Conservation (phyloP, 1,140 invertebrate species). For the Lycorma delicatula region DNA sequence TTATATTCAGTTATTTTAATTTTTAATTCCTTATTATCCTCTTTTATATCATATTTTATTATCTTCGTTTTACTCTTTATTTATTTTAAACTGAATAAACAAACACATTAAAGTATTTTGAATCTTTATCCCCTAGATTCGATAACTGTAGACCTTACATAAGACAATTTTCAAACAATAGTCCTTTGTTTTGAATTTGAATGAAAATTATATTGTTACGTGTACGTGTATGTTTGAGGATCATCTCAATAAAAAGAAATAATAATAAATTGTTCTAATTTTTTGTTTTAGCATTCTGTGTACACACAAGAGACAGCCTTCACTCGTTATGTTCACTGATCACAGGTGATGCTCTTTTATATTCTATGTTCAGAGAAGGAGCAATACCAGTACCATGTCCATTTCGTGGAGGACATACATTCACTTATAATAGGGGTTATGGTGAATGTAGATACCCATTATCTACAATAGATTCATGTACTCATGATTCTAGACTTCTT, state of each 20-base stretch:
- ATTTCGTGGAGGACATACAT: conserved; percentile 66
- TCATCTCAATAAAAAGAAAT: background rate
- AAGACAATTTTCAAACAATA: no score
- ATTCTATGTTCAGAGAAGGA: conserved; percentile 63
- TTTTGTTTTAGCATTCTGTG: conserved; percentile 47
- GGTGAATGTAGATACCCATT: conserved; percentile 64
- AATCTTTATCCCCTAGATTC: no score
- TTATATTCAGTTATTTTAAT: no score
- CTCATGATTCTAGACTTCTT: conserved; percentile 49
- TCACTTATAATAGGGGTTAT: conserved; percentile 67
- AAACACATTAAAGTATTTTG: no score
- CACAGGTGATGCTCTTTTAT: conserved; percentile 58
- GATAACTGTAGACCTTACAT: no score
- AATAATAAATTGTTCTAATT: conserved; percentile 8
- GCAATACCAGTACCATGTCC: conserved; percentile 58
- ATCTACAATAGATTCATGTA: conserved; percentile 53
- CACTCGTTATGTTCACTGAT: conserved; percentile 54
- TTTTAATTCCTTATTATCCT: no score
- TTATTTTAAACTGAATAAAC: no score
- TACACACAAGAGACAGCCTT: conserved; percentile 40
- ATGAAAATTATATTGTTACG: no score
- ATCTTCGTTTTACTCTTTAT: no score
- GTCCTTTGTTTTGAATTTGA: no score
- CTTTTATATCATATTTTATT: no score
- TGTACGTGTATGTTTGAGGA: background rate